Base-by-base conservation (phyloP, 1,140 invertebrate species). In the Halyomorpha halys region DNA sequence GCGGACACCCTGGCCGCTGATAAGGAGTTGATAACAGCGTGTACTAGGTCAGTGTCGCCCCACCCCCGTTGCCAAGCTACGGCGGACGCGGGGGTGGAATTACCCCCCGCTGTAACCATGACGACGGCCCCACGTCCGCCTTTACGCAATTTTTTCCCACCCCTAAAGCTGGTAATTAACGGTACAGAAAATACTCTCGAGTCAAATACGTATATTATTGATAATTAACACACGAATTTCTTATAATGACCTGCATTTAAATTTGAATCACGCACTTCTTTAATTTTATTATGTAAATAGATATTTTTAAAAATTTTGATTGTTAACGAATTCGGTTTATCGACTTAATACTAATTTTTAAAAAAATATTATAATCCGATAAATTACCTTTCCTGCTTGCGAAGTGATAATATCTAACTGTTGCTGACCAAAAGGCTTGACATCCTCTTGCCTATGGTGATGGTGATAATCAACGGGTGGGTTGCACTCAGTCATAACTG, bases 381-480 rank as follows among this genome's bases (percentile, higher is more conserved):
- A 14, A 19, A 5, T 56, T 56, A 56, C 53, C 53, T 56, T 56
- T 21, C 53, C 53, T 23, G 53, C 18, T 25, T 56, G 53, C 5
- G 53, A 56, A 9, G 53, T 23, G 6, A 56, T 23, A 4, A 56
- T 56, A 23, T 56, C 53, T 56, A 56, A 15, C 18, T 19, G 53
- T 5, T 19, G 53, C 23, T 56, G 53, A 13, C 53, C 53, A n/a
- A 56, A 56, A 23, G 53, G 53, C 18, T 56, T 56, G 53, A 56
- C 23, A 56, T 56, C 53, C 14, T 56, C 53, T n/a, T 56, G 53
- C 23, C 53, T 56, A n/a, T 56, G 53, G 18, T 56, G 53, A 56
- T 56, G 53, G 23, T 56, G 53, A 25, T 56, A 56, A 23, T 56
- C 53, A 23, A 56, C 53, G 3, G 53, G 53, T 11, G 53, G 53